Percentiles rank a stretch among this genome's conserved stretches.
phyloP scores from a whole-genome alignment of 1,140 invertebrate genomes.

The Laupala kohalensis region DNA sequence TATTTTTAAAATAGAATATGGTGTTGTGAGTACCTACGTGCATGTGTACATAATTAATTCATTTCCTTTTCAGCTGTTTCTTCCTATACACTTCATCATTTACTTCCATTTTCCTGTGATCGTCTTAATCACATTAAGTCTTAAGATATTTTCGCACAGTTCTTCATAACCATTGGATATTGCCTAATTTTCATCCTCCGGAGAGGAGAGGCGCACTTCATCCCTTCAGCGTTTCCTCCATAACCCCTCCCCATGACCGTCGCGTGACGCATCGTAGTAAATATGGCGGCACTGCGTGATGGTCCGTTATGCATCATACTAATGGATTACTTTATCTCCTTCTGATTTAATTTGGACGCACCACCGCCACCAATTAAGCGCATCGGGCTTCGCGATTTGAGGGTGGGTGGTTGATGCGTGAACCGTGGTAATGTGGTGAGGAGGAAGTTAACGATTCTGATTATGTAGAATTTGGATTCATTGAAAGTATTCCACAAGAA shows the following conservation, averaged over 20 bases:
- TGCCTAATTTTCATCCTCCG: too few species aligned
- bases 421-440: too few species aligned
- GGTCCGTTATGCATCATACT: neutral
- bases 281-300: neutral
- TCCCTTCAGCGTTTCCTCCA: neutral
- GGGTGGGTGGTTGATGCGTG: neutral
- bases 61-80: too few species aligned
- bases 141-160: too few species aligned
- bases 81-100: neutral
- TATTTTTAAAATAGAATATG: too few species aligned
- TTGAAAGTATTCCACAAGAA: too few species aligned
- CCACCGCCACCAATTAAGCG: neutral
- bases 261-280: neutral
- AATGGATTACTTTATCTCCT: neutral
- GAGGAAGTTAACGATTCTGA: too few species aligned
- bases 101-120: neutral
- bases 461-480: too few species aligned
- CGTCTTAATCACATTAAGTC: neutral
- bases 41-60: too few species aligned
- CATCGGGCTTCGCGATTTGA: neutral
- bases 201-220: too few species aligned
- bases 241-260: neutral
- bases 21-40: too few species aligned
- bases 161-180: too few species aligned
- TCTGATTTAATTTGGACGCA: neutral